phyloP scores from a whole-genome alignment of 2,113 vertebrate genomes.

The Eurystomus gularis region DNA sequence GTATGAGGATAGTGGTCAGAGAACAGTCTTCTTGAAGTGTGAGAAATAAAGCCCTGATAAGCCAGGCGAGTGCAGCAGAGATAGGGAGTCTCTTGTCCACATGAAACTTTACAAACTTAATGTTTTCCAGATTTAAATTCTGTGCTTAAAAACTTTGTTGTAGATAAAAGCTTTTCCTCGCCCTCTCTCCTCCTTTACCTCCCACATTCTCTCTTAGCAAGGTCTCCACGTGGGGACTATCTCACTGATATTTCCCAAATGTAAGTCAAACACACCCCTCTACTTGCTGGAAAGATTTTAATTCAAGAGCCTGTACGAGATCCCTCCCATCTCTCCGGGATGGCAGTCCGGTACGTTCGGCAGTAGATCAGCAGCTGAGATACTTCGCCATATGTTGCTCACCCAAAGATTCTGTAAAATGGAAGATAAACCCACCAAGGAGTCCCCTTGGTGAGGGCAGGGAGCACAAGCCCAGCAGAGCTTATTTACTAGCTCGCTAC shows the following conservation, averaged over 20 bases:
- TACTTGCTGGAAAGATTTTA: neutral
- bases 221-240: neutral
- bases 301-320: neutral
- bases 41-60: neutral
- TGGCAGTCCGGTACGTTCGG: neutral
- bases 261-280: neutral
- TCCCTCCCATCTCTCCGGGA: neutral
- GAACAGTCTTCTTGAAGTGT: neutral
- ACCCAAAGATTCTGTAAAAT: neutral
- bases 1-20: neutral
- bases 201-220: neutral
- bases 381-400: neutral
- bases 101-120: neutral
- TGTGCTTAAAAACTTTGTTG: neutral
- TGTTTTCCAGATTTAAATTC: conserved; percentile 27
- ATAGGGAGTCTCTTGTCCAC: neutral
- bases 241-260: neutral
- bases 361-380: neutral
- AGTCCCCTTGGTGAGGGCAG: neutral
- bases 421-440: neutral
- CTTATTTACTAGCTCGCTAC: neutral
- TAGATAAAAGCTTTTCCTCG: conserved; percentile 36
- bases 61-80: neutral
- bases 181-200: neutral
- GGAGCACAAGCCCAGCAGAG: neutral